Percentiles rank a stretch among this genome's conserved stretches.
Conservation (phyloP, 2,888 invertebrate genomes). For the Rambutsinella grinnellia region DNA sequence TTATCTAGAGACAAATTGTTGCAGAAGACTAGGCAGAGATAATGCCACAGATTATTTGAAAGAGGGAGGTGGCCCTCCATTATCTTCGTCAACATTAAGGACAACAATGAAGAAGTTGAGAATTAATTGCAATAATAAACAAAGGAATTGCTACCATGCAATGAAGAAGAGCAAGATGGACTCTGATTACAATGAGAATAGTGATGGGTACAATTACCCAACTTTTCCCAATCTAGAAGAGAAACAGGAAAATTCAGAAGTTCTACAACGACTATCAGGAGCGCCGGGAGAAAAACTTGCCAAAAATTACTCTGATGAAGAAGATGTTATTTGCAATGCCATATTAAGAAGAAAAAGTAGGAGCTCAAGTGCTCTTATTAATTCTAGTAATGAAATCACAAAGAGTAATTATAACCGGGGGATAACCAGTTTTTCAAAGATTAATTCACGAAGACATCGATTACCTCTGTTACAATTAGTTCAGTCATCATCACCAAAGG, state of each 20-base stretch:
- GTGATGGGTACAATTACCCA: constrained; percentile 15
- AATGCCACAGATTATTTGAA: too few species aligned
- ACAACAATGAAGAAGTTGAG: constrained; percentile 10
- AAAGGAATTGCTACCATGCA: constrained; percentile 18
- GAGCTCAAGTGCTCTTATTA: constrained; percentile 21
- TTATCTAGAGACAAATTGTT: too few species aligned
- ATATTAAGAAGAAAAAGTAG: constrained; percentile 35
- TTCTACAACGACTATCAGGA: constrained; percentile 42
- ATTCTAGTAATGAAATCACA: constrained; percentile 27
- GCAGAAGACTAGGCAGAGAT: constrained; percentile 31
- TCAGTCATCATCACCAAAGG: not conserved
- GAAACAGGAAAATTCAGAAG: too few species aligned
- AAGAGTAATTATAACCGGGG: constrained; percentile 21
- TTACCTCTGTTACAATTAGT: too few species aligned
- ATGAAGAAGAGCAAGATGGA: constrained; percentile 13
- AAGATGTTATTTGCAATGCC: too few species aligned
- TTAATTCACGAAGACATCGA: constrained; percentile 33
- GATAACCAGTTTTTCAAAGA: constrained; percentile 39
- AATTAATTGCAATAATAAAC: constrained; percentile 21
- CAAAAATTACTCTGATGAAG: constrained; percentile 32
- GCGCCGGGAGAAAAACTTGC: constrained; percentile 23
- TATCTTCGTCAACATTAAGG: too few species aligned
- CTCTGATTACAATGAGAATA: constrained; percentile 7
- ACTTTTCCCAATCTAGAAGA: constrained; percentile 14
- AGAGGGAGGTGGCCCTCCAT: too few species aligned